Conservation (phyloP, 2,797 vertebrate genomes). For the Gymnothorax javanicus region DNA sequence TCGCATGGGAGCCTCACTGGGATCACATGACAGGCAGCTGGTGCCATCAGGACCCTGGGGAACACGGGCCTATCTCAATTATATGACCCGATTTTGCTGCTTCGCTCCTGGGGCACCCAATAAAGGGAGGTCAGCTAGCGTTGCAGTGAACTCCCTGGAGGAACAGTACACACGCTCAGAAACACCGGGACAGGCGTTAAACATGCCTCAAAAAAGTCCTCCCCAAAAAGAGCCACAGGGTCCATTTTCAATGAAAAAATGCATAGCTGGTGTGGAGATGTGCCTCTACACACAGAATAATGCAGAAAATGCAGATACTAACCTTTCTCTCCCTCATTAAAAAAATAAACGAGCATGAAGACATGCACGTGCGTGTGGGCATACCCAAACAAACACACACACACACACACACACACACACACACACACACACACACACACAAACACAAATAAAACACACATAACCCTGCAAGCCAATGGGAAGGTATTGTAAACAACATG, state of each 20-base stretch:
- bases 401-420: background rate
- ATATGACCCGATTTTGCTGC: slow-evolving; percentile 48
- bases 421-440: background rate
- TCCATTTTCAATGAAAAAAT: no score
- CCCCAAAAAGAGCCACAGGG: background rate
- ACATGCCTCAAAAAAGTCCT: background rate
- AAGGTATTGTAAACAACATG: background rate
- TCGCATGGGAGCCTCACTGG: slow-evolving; percentile 57
- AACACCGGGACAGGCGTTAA: background rate
- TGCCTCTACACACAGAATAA: no score
- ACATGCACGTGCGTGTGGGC: background rate
- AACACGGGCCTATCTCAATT: slow-evolving; percentile 27
- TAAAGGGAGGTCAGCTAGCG: background rate
- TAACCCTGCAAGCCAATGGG: background rate
- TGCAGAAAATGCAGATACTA: no score
- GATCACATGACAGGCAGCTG: slow-evolving; percentile 70
- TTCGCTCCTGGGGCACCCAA: slow-evolving; percentile 40
- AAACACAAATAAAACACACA: background rate
- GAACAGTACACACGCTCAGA: background rate
- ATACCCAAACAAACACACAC: background rate
- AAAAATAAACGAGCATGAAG: slow-evolving; percentile 3
- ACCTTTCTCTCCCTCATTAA: no score
- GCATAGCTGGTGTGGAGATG: no score
- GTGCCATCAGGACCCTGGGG: slow-evolving; percentile 26
- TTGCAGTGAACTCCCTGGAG: background rate